phyloP scores from a whole-genome alignment of 2,797 vertebrate genomes.

The Eulemur mongoz region DNA sequence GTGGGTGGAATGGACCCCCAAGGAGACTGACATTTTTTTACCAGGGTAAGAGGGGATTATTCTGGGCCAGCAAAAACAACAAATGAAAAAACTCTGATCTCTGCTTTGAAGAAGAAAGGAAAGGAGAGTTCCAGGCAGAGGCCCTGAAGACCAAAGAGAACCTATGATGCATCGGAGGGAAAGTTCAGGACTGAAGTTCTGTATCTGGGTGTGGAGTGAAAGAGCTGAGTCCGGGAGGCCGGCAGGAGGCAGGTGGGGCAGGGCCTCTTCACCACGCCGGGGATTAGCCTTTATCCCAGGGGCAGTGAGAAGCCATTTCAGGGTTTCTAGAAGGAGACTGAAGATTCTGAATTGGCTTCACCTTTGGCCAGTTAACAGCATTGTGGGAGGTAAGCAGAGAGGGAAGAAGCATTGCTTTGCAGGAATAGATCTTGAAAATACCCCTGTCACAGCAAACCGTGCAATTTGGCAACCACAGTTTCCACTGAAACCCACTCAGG shows the following conservation, averaged over 20 bases:
- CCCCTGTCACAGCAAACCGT: neutral
- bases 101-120: neutral
- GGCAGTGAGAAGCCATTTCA: neutral
- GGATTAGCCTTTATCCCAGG: neutral
- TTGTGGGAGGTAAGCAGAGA: neutral
- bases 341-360: neutral
- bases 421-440: neutral
- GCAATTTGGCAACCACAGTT: accelerated
- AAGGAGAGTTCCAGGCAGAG: neutral
- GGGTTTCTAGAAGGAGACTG: neutral
- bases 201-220: neutral
- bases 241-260: too few relatives aligned
- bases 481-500: neutral
- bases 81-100: neutral
- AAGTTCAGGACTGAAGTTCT: neutral
- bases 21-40: neutral
- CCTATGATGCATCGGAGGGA: neutral
- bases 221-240: neutral
- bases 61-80: neutral
- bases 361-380: neutral
- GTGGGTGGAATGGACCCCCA: neutral
- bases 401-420: neutral
- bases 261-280: neutral
- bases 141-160: neutral
- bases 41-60: neutral